phyloP scores from a whole-genome alignment of 1,140 invertebrate genomes.

The Orchestia grillus region DNA sequence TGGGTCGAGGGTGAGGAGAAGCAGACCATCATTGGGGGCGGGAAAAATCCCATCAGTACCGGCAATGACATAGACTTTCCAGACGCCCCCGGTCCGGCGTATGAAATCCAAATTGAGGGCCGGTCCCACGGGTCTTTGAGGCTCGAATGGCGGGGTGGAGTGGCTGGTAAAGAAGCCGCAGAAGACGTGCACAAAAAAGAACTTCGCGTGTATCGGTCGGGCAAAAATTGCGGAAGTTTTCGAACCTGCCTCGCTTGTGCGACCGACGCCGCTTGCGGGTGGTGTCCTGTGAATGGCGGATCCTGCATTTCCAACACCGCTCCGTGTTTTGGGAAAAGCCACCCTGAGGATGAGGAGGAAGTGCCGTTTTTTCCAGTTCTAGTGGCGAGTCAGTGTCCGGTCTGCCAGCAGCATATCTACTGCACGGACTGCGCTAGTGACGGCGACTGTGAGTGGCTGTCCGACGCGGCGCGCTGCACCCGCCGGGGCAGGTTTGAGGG shows the following conservation, averaged over 20 bases:
- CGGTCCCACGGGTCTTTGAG: conserved; percentile 52
- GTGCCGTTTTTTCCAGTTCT: conserved; percentile 80
- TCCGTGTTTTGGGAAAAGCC: conserved; percentile 16
- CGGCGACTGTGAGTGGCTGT: conserved; percentile 88
- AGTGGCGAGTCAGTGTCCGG: conserved; percentile 84
- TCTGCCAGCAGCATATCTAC: conserved; percentile 89
- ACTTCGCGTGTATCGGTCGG: conserved; percentile 78
- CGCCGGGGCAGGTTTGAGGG: conserved; percentile 80
- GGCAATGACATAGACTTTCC: conserved; percentile 38
- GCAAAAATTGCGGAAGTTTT: conserved; percentile 79
- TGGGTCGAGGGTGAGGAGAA: conserved; percentile 48
- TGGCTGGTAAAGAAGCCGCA: neutral
- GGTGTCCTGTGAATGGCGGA: conserved; percentile 79
- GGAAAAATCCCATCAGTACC: neutral
- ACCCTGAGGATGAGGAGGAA: conserved; percentile 73
- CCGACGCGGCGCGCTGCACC: conserved; percentile 85
- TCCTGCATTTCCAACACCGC: conserved; percentile 65
- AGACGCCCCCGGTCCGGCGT: conserved; percentile 39
- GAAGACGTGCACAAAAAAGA: conserved; percentile 13
- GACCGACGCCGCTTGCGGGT: conserved; percentile 89
- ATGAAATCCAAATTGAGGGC: conserved; percentile 18
- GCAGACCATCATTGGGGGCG: conserved; percentile 4
- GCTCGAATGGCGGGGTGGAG: conserved; percentile 61
- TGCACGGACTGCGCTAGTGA: conserved; percentile 82
- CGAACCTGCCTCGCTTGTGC: conserved; percentile 89